These are phyloP conservation scores for Oceanodroma leucorhoa DNA, from an alignment of 2,797 vertebrate species.

Conservation along the genomic window DNA sequence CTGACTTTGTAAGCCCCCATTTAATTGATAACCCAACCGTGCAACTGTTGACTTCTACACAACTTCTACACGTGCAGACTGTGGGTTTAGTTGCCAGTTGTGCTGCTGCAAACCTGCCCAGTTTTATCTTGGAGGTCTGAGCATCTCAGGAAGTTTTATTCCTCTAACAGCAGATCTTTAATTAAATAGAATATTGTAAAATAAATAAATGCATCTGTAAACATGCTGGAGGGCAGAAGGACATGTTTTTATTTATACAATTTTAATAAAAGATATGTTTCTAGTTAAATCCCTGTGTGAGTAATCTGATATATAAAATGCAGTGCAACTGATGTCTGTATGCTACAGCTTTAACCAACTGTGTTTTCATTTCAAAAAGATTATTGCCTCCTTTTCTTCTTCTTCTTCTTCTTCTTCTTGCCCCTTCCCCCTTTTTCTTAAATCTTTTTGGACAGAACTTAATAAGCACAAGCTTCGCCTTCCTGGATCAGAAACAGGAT, in stretches of 20 bases:
- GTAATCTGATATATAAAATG: slow-evolving; percentile 11
- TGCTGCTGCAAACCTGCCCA: not conserved
- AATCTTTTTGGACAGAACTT: not conserved
- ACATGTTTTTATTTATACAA: slow-evolving; percentile 44
- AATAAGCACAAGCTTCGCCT: not conserved
- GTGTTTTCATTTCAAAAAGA: not conserved
- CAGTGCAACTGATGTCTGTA: not conserved
- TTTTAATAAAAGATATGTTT: slow-evolving; percentile 60
- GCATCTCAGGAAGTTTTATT: slow-evolving; percentile 18
- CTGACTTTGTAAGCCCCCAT: not conserved
- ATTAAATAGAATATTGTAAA: slow-evolving; percentile 49
- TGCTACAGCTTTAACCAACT: not conserved
- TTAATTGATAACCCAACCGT: not conserved
- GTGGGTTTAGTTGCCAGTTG: not conserved
- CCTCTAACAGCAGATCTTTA: slow-evolving; percentile 44
- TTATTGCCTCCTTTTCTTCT: not conserved
- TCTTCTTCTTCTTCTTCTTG: not conserved
- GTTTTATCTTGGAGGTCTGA: slow-evolving; percentile 4
- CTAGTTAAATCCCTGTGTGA: slow-evolving; percentile 26
- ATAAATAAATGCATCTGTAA: slow-evolving; percentile 55
- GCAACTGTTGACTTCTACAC: not conserved
- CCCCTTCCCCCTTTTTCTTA: not conserved
- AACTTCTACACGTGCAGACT: not conserved
- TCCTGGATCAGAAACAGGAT: not conserved
- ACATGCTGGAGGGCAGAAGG: slow-evolving; percentile 37